These are phyloP conservation scores for Thalassaphorura encarpata DNA, from an alignment of 1,140 invertebrate genomes.

Conservation along the genomic window DNA sequence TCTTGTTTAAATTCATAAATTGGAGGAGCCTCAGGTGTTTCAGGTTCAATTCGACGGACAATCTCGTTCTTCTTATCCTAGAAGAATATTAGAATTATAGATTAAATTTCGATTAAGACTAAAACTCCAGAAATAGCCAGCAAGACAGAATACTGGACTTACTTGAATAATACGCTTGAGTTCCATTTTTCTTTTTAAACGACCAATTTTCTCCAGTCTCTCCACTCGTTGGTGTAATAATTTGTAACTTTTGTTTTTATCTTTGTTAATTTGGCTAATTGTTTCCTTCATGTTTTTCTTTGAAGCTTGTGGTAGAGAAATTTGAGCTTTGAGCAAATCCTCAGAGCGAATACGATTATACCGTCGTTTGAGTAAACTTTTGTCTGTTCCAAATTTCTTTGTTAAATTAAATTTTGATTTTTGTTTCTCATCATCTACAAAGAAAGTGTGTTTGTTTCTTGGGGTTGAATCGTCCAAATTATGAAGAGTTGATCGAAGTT, in stretches of 20 bases:
- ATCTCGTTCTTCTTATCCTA: conserved; percentile 51
- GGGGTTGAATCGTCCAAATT: conserved; percentile 52
- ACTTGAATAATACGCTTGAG: conserved; percentile 58
- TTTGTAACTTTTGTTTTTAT: conserved; percentile 57
- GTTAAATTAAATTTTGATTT: conserved; percentile 57
- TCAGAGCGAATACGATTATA: conserved; percentile 56
- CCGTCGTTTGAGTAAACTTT: conserved; percentile 52
- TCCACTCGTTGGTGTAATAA: conserved; percentile 71
- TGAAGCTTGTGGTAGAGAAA: conserved; percentile 38
- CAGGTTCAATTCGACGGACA: conserved; percentile 52
- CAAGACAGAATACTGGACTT: conserved; percentile 12
- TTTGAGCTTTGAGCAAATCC: conserved; percentile 48
- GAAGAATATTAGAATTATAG: no score
- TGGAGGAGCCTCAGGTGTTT: conserved; percentile 58
- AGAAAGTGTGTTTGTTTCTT: conserved; percentile 70
- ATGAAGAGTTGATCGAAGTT: conserved; percentile 70
- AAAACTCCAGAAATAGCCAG: no score
- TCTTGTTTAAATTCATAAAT: conserved; percentile 78
- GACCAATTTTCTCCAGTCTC: conserved; percentile 64
- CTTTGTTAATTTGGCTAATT: conserved; percentile 46
- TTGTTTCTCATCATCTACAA: conserved; percentile 59
- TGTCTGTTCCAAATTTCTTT: conserved; percentile 63
- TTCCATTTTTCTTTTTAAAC: conserved; percentile 76
- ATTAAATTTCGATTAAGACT: no score
- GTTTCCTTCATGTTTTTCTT: conserved; percentile 32